phyloP scores from a whole-genome alignment of 2,113 vertebrate genomes.

The Saiga tatarica region DNA sequence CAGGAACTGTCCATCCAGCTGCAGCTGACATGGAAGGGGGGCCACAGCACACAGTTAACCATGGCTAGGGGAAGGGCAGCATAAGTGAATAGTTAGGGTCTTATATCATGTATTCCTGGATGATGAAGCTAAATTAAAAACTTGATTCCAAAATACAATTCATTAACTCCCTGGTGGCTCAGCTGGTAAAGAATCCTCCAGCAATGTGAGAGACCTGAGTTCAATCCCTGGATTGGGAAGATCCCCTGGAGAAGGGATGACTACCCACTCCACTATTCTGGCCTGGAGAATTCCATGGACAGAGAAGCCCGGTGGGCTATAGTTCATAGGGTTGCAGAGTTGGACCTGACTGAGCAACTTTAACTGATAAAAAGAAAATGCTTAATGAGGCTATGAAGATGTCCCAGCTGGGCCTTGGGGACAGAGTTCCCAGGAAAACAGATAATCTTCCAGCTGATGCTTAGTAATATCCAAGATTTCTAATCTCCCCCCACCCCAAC shows the following conservation, averaged over 20 bases:
- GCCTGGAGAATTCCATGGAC: background rate
- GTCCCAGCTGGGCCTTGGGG: background rate
- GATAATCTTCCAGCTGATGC: background rate
- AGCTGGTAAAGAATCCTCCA: background rate
- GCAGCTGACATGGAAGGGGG: background rate
- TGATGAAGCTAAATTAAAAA: background rate
- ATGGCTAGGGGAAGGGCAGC: background rate
- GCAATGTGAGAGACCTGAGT: background rate
- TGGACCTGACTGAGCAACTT: background rate
- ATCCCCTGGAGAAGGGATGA: background rate
- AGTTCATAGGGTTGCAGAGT: background rate
- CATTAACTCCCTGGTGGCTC: background rate
- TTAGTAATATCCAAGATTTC: background rate
- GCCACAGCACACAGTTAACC: background rate
- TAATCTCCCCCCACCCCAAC: background rate
- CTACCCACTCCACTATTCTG: background rate
- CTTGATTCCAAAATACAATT: background rate
- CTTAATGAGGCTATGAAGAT: background rate
- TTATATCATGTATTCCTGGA: background rate
- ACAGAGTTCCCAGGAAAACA: background rate
- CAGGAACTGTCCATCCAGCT: background rate
- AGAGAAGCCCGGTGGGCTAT: background rate
- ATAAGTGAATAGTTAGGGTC: background rate
- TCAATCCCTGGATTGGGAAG: background rate
- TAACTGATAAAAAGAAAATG: conserved; percentile 7